phyloP scores from a whole-genome alignment of 2,113 vertebrate genomes.

The Siniperca knerii region DNA sequence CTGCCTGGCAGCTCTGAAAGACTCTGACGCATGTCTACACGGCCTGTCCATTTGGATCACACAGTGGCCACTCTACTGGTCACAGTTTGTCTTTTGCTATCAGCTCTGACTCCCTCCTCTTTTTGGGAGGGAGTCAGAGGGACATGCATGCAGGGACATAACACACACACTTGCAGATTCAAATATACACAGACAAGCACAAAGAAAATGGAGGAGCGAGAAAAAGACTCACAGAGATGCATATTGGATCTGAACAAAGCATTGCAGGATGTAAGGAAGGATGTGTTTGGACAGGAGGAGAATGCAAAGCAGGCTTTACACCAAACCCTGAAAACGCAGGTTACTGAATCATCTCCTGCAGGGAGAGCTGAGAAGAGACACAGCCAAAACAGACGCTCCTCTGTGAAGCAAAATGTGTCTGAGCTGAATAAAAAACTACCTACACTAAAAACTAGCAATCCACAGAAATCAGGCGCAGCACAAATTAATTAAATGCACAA shows the following conservation, averaged over 20 bases:
- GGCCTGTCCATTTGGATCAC: constrained; percentile 65
- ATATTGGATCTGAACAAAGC: constrained; percentile 45
- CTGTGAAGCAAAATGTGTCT: constrained; percentile 35
- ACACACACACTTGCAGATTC: constrained; percentile 31
- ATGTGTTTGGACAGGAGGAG: constrained; percentile 34
- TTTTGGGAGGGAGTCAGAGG: background rate
- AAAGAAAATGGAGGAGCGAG: constrained; percentile 3
- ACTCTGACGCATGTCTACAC: constrained; percentile 51
- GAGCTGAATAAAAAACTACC: constrained; percentile 29
- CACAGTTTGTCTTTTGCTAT: constrained; percentile 60
- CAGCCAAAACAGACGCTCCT: constrained; percentile 39
- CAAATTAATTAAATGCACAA: constrained; percentile 16
- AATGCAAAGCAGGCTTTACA: constrained; percentile 65
- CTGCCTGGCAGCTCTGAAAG: constrained; percentile 43
- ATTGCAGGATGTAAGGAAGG: constrained; percentile 6
- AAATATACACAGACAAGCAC: constrained; percentile 32
- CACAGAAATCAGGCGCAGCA: constrained; percentile 2
- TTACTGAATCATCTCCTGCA: constrained; percentile 49
- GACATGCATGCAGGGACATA: background rate
- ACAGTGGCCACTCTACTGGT: constrained; percentile 42
- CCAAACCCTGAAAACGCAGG: constrained; percentile 36
- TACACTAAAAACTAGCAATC: background rate
- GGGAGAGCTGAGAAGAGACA: constrained; percentile 26
- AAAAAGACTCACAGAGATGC: constrained; percentile 22
- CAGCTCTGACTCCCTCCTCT: constrained; percentile 9